Percentiles rank a stretch among this genome's conserved stretches.
Conservation (phyloP, 1,140 invertebrate genomes). For the Lepidurus couesii region DNA sequence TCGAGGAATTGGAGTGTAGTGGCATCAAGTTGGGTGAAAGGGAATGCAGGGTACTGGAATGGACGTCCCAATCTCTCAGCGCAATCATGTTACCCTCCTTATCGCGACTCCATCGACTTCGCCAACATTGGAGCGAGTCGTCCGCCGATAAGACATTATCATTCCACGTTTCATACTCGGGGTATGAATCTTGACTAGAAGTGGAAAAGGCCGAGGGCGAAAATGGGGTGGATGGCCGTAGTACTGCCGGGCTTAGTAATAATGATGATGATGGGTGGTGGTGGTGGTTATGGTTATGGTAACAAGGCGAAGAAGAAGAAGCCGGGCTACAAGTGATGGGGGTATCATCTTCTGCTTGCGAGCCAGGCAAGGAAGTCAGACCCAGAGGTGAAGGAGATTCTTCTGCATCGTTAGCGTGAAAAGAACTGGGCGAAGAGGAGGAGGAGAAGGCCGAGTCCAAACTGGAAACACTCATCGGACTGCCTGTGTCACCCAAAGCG, state of each 20-base stretch:
- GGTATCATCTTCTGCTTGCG: not conserved
- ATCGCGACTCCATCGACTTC: slow-evolving; percentile 11
- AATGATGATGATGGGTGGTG: no score
- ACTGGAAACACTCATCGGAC: slow-evolving; percentile 10
- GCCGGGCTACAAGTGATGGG: not conserved
- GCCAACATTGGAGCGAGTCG: not conserved
- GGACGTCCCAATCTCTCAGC: not conserved
- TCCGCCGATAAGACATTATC: slow-evolving; percentile 10
- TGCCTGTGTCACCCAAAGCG: not conserved
- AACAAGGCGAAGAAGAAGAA: no score
- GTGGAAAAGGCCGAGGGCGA: slow-evolving; percentile 7
- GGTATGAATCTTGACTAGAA: slow-evolving; percentile 14
- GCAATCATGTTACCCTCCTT: slow-evolving; percentile 1
- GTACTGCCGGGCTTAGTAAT: not conserved
- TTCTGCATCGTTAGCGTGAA: slow-evolving; percentile 14
- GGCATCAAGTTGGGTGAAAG: not conserved
- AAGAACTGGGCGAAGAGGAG: not conserved
- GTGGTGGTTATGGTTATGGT: no score
- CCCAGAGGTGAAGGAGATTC: slow-evolving; percentile 20
- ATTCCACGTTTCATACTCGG: slow-evolving; percentile 9
- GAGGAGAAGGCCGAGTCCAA: not conserved
- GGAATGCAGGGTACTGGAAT: slow-evolving; percentile 9
- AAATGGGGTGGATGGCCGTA: not conserved
- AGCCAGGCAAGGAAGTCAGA: not conserved
- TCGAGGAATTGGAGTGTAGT: not conserved